Base-by-base conservation (phyloP, 2,113 vertebrate genomes). In the Pollimyrus isidori region DNA sequence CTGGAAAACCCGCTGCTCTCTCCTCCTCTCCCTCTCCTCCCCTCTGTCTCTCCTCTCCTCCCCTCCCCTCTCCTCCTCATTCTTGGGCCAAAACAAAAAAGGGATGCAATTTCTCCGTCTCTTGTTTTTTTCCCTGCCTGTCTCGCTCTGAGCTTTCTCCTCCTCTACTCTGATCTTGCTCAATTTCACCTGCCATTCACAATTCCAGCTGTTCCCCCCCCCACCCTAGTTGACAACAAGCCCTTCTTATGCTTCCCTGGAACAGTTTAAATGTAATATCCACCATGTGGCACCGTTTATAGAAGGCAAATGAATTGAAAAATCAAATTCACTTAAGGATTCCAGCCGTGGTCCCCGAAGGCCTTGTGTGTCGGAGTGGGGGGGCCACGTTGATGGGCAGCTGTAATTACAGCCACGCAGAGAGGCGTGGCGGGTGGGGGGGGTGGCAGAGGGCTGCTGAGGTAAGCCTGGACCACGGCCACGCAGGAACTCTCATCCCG, bases 241-340 rank as follows among this genome's bases (percentile, higher is more conserved):
- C 91, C 90, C 84, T 46, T 91, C 90, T 88, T 90, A 89, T 89
- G 0, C 89, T 35, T 91, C 89, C 88, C 91, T 93, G 92, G 91
- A 95, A 93, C 92, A 91, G 93, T 94, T 95, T 94, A 93, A 94
- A 93, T 90, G 90, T 94, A 96, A 95, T 94, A 94, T 95, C 90
- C 93, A 95, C 94, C 94, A 96, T 90, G 93, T 95, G 95, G 93
- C 90, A 92, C 88, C 93, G 92, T 95, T 95, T 96, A 95, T 90
- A 89, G 91, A 94, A 93, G 88, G 90, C 93, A 94, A 95, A 95
- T 93, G 92, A 94, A 93, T 94, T 93, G 94, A 96, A 93, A 95
- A 95, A 95, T 95, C 92, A 92, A 94, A 95, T 95, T 94, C 94
- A 93, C 93, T 92, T 88, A 88, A 91, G 90, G 92, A 94, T 91